These are phyloP conservation scores for Cheumatopsyche charites DNA, from an alignment of 1,140 invertebrate species.

Conservation along the genomic window DNA sequence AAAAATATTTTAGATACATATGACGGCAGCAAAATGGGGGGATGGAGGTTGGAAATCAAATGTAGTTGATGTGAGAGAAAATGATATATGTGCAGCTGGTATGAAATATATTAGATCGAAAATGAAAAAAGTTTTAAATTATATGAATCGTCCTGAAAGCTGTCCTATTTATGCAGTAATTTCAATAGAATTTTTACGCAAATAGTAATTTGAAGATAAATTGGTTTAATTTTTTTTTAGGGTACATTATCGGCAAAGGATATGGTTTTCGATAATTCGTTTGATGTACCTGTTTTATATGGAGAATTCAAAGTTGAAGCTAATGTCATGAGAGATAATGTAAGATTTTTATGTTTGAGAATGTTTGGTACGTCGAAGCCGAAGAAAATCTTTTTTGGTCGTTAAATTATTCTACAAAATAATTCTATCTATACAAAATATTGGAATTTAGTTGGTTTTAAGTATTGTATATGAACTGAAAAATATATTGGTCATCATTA, in stretches of 20 bases:
- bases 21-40: slow-evolving; percentile 8
- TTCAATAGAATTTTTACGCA: no score
- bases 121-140: no score
- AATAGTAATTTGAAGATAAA: not conserved
- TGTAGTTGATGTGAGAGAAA: not conserved
- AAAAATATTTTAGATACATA: not conserved
- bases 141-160: no score
- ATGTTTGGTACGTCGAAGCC: not conserved
- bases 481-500: no score
- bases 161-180: no score
- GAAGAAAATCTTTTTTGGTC: no score
- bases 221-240: not conserved
- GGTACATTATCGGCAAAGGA: not conserved
- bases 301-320: not conserved
- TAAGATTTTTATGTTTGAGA: not conserved
- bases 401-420: no score
- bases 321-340: not conserved
- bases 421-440: no score
- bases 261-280: not conserved
- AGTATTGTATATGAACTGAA: no score
- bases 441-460: no score
- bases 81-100: not conserved
- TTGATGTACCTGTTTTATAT: not conserved
- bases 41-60: slow-evolving; percentile 24
- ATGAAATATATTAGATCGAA: not conserved